Conservation (phyloP, 2,888 invertebrate species). For the Cerastis leucographa region DNA sequence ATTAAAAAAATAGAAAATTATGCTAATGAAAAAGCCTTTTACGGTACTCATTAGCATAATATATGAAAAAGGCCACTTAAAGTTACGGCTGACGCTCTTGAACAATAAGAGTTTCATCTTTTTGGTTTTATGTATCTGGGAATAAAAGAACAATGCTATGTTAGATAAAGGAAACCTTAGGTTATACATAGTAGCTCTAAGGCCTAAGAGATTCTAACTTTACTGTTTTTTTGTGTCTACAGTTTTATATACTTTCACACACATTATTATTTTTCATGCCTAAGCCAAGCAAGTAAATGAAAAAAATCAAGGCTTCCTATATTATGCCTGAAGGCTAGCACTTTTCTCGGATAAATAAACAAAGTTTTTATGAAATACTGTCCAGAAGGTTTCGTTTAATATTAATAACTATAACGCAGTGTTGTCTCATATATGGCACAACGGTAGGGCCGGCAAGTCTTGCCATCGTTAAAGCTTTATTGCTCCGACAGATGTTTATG, state of each 20-base stretch:
- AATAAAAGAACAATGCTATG: constrained; percentile 45
- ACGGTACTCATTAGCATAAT: constrained; percentile 54
- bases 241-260: constrained; percentile 26
- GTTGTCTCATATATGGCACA: constrained; percentile 65
- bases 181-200: constrained; percentile 5
- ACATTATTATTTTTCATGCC: constrained; percentile 6
- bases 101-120: constrained; percentile 52
- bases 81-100: constrained; percentile 51
- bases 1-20: constrained; percentile 35
- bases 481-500: constrained; percentile 82
- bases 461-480: constrained; percentile 83
- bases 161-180: constrained; percentile 21
- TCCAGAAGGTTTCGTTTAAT: constrained; percentile 45
- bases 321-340: not conserved
- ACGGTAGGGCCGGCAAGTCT: constrained; percentile 68
- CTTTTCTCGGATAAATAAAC: constrained; percentile 5
- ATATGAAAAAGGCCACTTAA: constrained; percentile 55
- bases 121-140: constrained; percentile 51
- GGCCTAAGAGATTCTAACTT: constrained; percentile 22
- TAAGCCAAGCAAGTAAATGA: not conserved
- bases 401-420: constrained; percentile 51
- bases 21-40: constrained; percentile 53
- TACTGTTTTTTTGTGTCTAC: constrained; percentile 17
- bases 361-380: constrained; percentile 41
- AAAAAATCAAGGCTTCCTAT: not conserved